These are phyloP conservation scores for Pammene fasciana DNA, from an alignment of 2,888 invertebrate genomes.

Conservation along the genomic window DNA sequence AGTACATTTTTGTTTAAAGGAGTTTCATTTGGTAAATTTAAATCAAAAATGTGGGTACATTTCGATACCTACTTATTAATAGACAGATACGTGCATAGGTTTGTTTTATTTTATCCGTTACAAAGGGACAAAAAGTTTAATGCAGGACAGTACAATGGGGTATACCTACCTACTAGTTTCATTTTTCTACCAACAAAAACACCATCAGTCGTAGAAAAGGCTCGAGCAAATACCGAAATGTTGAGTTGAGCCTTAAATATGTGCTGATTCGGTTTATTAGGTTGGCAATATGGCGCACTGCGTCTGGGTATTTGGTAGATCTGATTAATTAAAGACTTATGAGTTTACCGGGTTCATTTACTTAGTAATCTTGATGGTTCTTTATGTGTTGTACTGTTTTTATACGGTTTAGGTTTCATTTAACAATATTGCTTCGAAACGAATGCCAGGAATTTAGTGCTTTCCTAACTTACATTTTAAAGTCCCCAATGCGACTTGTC, in stretches of 20 bases:
- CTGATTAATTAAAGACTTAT: conserved; percentile 25
- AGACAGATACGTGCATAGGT: too few relatives aligned
- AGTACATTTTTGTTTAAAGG: neutral
- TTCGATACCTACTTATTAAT: too few relatives aligned
- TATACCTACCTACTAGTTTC: neutral
- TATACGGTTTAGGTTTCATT: neutral
- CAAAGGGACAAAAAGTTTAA: too few relatives aligned
- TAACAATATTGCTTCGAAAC: too few relatives aligned
- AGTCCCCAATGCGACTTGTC: neutral
- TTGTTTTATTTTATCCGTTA: too few relatives aligned
- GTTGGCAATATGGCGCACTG: neutral
- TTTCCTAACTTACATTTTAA: too few relatives aligned
- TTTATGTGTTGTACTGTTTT: neutral
- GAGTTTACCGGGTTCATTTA: neutral
- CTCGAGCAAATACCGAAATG: neutral
- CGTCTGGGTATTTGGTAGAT: conserved; percentile 4
- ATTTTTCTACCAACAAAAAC: conserved; percentile 4
- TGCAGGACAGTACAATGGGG: too few relatives aligned
- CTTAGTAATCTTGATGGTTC: conserved; percentile 3
- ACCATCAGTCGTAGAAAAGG: neutral
- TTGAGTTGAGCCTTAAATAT: neutral
- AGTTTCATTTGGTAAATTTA: neutral
- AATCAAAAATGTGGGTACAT: too few relatives aligned
- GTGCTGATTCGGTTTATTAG: conserved; percentile 5
- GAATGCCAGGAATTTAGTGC: too few relatives aligned